phyloP scores from a whole-genome alignment of 2,797 vertebrate genomes.

The Darevskia nairensis region DNA sequence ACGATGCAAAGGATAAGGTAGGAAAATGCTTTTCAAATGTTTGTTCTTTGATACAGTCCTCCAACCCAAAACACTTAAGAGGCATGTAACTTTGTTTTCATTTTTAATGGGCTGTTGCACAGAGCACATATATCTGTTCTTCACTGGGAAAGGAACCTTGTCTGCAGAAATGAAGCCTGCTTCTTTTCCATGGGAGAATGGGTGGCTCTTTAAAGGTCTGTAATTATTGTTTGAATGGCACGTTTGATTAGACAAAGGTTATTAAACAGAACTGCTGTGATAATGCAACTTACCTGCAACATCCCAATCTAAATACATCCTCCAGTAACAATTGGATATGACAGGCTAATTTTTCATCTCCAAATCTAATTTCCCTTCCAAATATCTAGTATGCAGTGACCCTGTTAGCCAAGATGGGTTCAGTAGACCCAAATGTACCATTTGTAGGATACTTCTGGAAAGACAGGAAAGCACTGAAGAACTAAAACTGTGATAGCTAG shows the following conservation, averaged over 20 bases:
- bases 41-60: background rate
- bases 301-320: slow-evolving; percentile 10
- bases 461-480: slow-evolving; percentile 19
- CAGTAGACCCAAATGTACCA: background rate
- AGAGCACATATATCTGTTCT: background rate
- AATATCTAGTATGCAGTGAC: slow-evolving; percentile 4
- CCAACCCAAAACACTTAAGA: background rate
- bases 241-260: background rate
- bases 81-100: background rate
- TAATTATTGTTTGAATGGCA: background rate
- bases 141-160: background rate
- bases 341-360: slow-evolving; percentile 4
- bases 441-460: background rate
- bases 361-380: slow-evolving; percentile 16
- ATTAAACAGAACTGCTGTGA: background rate
- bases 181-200: background rate
- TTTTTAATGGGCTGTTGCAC: background rate
- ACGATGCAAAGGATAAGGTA: slow-evolving; percentile 95
- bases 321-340: background rate
- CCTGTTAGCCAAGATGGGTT: slow-evolving; percentile 21
- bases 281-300: background rate
- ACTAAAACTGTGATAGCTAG: background rate
- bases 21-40: slow-evolving; percentile 20
- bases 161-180: background rate
- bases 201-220: background rate